phyloP scores from a whole-genome alignment of 1,140 invertebrate species.

The Magallana angulata region DNA sequence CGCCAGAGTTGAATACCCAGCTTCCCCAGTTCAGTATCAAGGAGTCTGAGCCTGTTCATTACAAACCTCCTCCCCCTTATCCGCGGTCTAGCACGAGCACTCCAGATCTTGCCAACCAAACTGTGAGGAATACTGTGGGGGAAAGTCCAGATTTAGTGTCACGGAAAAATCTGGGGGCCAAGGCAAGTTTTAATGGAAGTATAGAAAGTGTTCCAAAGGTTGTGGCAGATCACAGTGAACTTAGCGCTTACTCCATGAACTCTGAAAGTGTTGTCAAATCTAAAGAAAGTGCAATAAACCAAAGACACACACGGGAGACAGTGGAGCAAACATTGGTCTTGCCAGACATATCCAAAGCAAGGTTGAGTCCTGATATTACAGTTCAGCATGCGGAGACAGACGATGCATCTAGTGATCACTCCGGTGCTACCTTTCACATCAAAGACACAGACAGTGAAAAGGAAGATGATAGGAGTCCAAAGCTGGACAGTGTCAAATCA shows the following conservation, averaged over 20 bases:
- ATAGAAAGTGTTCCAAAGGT: slow-evolving; percentile 68
- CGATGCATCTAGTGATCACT: slow-evolving; percentile 74
- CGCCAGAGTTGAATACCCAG: slow-evolving; percentile 80
- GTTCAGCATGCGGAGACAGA: slow-evolving; percentile 61
- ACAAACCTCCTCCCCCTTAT: slow-evolving; percentile 89
- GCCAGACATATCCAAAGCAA: slow-evolving; percentile 1
- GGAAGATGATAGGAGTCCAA: slow-evolving; percentile 52
- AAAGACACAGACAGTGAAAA: slow-evolving; percentile 69
- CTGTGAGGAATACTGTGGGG: slow-evolving; percentile 50
- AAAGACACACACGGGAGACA: slow-evolving; percentile 1
- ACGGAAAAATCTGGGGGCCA: slow-evolving; percentile 66
- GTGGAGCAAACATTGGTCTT: slow-evolving; percentile 27
- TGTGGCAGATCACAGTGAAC: slow-evolving; percentile 42
- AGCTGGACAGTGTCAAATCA: slow-evolving; percentile 62
- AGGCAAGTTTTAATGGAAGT: slow-evolving; percentile 66
- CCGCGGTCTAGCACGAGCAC: slow-evolving; percentile 88
- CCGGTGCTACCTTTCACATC: slow-evolving; percentile 72
- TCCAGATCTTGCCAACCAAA: slow-evolving; percentile 86
- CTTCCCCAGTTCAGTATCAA: slow-evolving; percentile 68
- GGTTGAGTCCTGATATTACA: slow-evolving; percentile 25
- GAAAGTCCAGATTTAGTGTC: slow-evolving; percentile 88
- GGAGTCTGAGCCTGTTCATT: slow-evolving; percentile 83
- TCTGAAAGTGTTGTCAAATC: not conserved
- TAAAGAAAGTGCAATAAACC: slow-evolving; percentile 26
- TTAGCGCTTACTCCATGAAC: not conserved